Evolutionary conservation across 1,140 invertebrate genomes (phyloP), one percentile per base, ranked within the genome.

Genomic region (Paraescarpia echinospica): DNA sequence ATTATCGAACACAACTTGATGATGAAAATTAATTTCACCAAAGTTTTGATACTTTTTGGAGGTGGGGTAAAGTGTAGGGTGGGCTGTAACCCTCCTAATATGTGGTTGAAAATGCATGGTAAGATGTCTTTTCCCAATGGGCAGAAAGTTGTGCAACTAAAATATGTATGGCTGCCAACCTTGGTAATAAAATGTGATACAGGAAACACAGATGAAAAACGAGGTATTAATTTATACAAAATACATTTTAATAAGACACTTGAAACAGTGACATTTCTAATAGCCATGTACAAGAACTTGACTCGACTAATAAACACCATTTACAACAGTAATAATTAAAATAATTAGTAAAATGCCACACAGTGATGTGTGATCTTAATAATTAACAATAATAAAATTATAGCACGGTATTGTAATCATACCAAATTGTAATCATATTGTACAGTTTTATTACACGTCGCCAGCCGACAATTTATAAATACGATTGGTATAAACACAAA

Each of bases 311-410:
- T 77, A 77, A 77, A 77, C 59, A 77, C 59, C 59, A 77, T 77
- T 77, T 77, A 77, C 59, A 77, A 77, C 59, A 77, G 59, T 77
- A 77, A 77, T 77, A 77, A 77, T 77, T 77, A 77, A 77, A 77
- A 77, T 77, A 77, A 77, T 77, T 77, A 77, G 59, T 77, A 31
- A 77, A 77, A 18, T 77, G 0, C 27, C 59, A 77, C 59, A 77
- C 59, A 77, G 27, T 18, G 59, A 18, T 77, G 59, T 77, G 59
- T 18, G 22, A 77, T 77, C 59, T 77, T 77, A 77, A 77, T 77
- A 77, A 77, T 77, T 77, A 77, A 77, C 59, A 77, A 77, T 77
- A 77, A 77, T 77, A 77, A 77, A 77, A 77, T 77, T 77, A 77
- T 77, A 77, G 59, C 59, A 77, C 41, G 59, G 59, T 77, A 77